Evolutionary conservation across 2,113 vertebrate species (phyloP), one percentile per base, ranked within the genome.

Genomic region (Hippocampus mohnikei): DNA sequence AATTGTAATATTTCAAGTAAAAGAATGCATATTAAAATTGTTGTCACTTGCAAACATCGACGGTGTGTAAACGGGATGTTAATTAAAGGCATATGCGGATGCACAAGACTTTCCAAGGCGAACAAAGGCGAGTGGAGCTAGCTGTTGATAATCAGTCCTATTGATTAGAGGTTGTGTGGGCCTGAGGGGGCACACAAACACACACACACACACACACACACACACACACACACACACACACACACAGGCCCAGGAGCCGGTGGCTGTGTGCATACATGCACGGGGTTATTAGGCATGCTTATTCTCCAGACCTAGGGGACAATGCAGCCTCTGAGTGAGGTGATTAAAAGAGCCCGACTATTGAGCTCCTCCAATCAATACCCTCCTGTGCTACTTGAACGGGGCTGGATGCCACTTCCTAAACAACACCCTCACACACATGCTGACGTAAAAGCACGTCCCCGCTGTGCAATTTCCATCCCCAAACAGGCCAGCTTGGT

Each of bases 281-380:
- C 87, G 41, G 76, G 84, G 81, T 88, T 81, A 88, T 91, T 90
- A 89, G 77, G 74, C 61, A 76, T 71, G 68, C 82, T 88, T 88
- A 91, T 88, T 90, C 81, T 84, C 75, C 37, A 13, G 73, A 82
- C 89, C 88, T 84, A 75, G 77, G 82, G 88, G 89, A 92, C 88
- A 90, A 90, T 86, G 82, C 83, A 70, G 84, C 83, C 82, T 90
- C 84, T 88, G 87, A 89, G 84, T 65, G 80, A 88, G 88, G 89
- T 89, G 90, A 89, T 91, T 90, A 92, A 92, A 93, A 90, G 87
- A 80, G 72, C 79, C 70, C 63, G 77, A 86, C 84, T 91, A 92
- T 90, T 91, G 88, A 90, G 82, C 84, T 88, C 76, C 79, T 81
- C 80, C 84, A 91, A 90, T 90, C 91, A 91, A 92, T 91, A 89